Evolutionary conservation across 2,888 invertebrate genomes (phyloP), one percentile per base, ranked within the genome.

Genomic region (Polymixis flavicincta): DNA sequence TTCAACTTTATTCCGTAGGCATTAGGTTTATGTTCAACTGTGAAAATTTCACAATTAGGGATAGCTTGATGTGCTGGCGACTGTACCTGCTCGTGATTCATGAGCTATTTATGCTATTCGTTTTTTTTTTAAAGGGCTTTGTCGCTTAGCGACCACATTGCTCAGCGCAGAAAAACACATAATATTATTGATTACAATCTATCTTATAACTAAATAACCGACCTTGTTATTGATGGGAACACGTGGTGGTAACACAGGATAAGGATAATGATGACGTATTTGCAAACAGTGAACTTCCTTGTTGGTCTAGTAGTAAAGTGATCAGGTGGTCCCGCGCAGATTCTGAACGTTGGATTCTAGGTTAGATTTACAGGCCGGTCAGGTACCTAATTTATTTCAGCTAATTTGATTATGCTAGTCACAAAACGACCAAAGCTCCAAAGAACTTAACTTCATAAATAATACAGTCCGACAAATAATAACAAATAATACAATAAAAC

Each of bases 171-270:
- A n/a, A n/a, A n/a, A n/a, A n/a, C n/a, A n/a, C n/a, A n/a, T n/a
- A n/a, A n/a, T n/a, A n/a, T n/a, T n/a, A n/a, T n/a, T n/a, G n/a
- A n/a, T n/a, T n/a, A n/a, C n/a, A n/a, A n/a, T n/a, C n/a, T n/a
- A n/a, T n/a, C n/a, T n/a, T n/a, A n/a, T n/a, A n/a, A n/a, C n/a
- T n/a, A n/a, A 17, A 45, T 45, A 25, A 28, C 9, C 7, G 52
- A 45, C 50, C 75, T 80, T 74, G 45, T 48, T 48, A 50, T 45
- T 80, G 80, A 14, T 11, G 25, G 65, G 57, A 77, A 28, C 78
- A 60, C 70, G 52, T 78, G 78, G 57, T 6, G 45, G 17, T 25
- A 71, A 68, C 13, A 52, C 52, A 14, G 25, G 50, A 50, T 60
- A 55, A 72, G 48, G 48, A 70, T 71, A 60, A 60, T 28, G n/a